A percentile compares a stretch with the other conserved stretches of the same genome.
Evolutionary conservation across 1,140 invertebrate species (phyloP).

Genomic region (Hylaeus anthracinus): DNA sequence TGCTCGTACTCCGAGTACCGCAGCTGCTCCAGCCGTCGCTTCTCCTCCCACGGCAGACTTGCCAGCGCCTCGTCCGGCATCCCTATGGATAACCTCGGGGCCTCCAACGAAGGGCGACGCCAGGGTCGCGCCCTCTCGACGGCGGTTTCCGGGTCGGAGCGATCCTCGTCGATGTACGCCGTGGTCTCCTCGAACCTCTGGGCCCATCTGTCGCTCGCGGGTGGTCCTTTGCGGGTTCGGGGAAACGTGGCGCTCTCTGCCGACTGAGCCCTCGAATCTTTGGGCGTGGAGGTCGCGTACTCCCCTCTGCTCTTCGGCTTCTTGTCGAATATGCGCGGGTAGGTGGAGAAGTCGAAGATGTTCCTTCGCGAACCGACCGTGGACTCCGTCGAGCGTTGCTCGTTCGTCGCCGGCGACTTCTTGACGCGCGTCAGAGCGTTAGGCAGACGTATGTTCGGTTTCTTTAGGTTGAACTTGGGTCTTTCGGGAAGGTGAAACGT

Average conservation of each 20-base stretch:
- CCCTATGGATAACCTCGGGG: constrained; percentile 70
- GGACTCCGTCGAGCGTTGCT: constrained; percentile 79
- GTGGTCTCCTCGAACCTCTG: constrained; percentile 77
- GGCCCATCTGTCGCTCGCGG: constrained; percentile 79
- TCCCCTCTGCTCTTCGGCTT: constrained; percentile 80
- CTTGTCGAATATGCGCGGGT: constrained; percentile 87
- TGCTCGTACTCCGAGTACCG: constrained; percentile 66
- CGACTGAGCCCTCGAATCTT: constrained; percentile 74
- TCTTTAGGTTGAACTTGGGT: constrained; percentile 82
- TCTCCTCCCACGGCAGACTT: constrained; percentile 72
- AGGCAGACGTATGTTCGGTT: constrained; percentile 75
- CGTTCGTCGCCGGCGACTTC: constrained; percentile 68
- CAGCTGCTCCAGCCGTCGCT: constrained; percentile 44
- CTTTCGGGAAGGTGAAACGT: constrained; percentile 84
- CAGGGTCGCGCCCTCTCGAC: constrained; percentile 75
- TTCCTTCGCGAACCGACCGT: constrained; percentile 79
- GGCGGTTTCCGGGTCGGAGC: constrained; percentile 52
- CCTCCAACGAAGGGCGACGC: constrained; percentile 79
- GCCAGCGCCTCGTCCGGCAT: constrained; percentile 48
- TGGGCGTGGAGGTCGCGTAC: constrained; percentile 74
- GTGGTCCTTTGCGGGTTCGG: constrained; percentile 72
- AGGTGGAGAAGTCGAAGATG: constrained; percentile 88
- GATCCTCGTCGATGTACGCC: constrained; percentile 72
- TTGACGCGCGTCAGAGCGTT: constrained; percentile 58
- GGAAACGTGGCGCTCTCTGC: constrained; percentile 81